phyloP scores from a whole-genome alignment of 2,888 invertebrate genomes.

The Drosophila limbata region DNA sequence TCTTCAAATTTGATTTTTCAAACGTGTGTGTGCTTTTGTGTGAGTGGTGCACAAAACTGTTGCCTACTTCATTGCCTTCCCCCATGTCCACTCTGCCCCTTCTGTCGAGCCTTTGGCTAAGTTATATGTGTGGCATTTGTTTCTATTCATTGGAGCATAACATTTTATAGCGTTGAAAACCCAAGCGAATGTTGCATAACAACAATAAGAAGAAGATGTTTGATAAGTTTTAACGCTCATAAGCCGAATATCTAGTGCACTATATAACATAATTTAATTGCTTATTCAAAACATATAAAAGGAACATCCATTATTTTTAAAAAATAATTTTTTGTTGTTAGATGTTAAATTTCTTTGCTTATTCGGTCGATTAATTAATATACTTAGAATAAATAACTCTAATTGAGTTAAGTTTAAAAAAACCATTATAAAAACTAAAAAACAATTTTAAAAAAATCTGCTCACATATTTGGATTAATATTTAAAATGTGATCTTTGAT shows the following conservation, averaged over 20 bases:
- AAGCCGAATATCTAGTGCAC: constrained; percentile 7
- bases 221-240: not conserved
- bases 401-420: too few relatives aligned
- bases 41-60: constrained; percentile 45
- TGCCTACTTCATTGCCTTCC: constrained; percentile 50
- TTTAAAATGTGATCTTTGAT: too few relatives aligned
- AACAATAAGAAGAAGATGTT: constrained; percentile 9
- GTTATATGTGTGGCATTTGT: constrained; percentile 71
- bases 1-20: constrained; percentile 74
- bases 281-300: too few relatives aligned
- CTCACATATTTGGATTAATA: too few relatives aligned
- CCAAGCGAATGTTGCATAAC: constrained; percentile 35
- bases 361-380: too few relatives aligned
- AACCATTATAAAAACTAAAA: too few relatives aligned
- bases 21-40: constrained; percentile 26
- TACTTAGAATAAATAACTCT: too few relatives aligned
- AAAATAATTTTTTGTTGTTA: too few relatives aligned
- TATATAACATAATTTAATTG: not conserved
- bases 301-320: too few relatives aligned
- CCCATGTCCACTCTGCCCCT: not conserved
- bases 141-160: constrained; percentile 74
- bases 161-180: constrained; percentile 73
- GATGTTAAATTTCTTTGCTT: too few relatives aligned
- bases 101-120: constrained; percentile 19
- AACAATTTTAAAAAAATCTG: too few relatives aligned